Conservation (phyloP, 2,888 invertebrate species). For the Lycia hirtaria region DNA sequence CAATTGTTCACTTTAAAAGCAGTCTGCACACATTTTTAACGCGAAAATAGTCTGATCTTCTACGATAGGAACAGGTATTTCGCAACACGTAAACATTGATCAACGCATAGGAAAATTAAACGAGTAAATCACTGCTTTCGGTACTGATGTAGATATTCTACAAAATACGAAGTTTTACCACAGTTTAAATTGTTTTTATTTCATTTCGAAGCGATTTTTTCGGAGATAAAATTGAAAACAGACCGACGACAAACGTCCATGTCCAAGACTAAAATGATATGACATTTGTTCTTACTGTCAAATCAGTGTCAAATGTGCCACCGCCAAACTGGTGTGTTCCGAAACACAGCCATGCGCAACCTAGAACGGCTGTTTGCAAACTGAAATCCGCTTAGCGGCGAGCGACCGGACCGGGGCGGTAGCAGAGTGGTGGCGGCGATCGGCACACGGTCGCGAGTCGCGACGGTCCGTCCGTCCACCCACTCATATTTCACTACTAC, state of each 20-base stretch:
- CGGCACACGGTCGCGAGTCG: background rate
- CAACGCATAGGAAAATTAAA: constrained; percentile 35
- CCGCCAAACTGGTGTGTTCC: constrained; percentile 50
- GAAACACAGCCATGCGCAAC: constrained; percentile 58
- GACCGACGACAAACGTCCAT: constrained; percentile 49
- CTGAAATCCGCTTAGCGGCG: constrained; percentile 58
- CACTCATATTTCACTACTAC: constrained; percentile 12
- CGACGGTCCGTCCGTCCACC: background rate
- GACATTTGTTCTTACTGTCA: constrained; percentile 57
- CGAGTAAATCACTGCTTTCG: constrained; percentile 31
- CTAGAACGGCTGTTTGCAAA: constrained; percentile 65
- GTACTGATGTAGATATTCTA: constrained; percentile 2
- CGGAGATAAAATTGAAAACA: constrained; percentile 20
- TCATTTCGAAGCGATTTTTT: constrained; percentile 9
- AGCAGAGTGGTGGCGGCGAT: background rate
- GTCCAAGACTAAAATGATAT: constrained; percentile 40
- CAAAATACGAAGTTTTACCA: constrained; percentile 10
- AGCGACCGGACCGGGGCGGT: constrained; percentile 44
- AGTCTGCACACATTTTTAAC: constrained; percentile 41
- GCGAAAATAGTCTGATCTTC: constrained; percentile 43
- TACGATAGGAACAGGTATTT: constrained; percentile 22
- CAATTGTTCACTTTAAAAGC: constrained; percentile 16
- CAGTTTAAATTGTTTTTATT: constrained; percentile 26
- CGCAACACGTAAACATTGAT: constrained; percentile 36
- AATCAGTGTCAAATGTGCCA: constrained; percentile 3